Conservation (phyloP, 2,888 invertebrate genomes). For the Panorpa germanica region DNA sequence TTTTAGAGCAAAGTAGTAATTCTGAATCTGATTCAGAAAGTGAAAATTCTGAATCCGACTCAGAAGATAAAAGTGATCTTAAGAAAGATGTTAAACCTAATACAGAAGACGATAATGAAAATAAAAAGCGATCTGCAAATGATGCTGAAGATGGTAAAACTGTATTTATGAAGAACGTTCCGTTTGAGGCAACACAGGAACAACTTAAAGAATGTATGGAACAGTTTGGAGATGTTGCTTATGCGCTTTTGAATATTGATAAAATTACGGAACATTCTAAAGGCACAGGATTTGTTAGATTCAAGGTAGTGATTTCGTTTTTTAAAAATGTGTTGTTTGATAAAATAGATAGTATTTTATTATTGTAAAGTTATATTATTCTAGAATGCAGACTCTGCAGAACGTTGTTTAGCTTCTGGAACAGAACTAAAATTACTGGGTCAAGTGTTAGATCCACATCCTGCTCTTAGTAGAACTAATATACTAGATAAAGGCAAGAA, state of each 20-base stretch:
- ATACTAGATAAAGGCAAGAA: constrained; percentile 38
- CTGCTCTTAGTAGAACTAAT: constrained; percentile 47
- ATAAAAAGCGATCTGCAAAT: constrained; percentile 32
- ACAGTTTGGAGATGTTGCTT: constrained; percentile 62
- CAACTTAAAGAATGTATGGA: constrained; percentile 55
- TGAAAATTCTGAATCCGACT: constrained; percentile 13
- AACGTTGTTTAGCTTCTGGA: constrained; percentile 52
- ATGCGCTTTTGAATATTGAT: constrained; percentile 78
- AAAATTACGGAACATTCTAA: constrained; percentile 78
- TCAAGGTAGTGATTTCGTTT: constrained; percentile 31
- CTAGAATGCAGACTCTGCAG: constrained; percentile 56
- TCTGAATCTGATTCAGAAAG: constrained; percentile 8
- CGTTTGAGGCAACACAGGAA: constrained; percentile 66
- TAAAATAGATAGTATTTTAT: constrained; percentile 8
- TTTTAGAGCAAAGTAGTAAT: no score
- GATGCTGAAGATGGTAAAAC: constrained; percentile 79
- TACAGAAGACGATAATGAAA: constrained; percentile 16
- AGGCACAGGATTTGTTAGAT: constrained; percentile 91
- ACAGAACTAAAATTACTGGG: constrained; percentile 42
- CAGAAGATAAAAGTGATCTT: constrained; percentile 15
- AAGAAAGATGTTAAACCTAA: constrained; percentile 19
- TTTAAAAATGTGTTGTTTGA: neutral
- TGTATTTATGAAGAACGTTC: constrained; percentile 78
- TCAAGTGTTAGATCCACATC: constrained; percentile 50
- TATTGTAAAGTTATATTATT: constrained; percentile 12